Percentiles rank a stretch among this genome's conserved stretches.
Conservation (phyloP, 2,797 vertebrate species). For the Fundulus diaphanus region DNA sequence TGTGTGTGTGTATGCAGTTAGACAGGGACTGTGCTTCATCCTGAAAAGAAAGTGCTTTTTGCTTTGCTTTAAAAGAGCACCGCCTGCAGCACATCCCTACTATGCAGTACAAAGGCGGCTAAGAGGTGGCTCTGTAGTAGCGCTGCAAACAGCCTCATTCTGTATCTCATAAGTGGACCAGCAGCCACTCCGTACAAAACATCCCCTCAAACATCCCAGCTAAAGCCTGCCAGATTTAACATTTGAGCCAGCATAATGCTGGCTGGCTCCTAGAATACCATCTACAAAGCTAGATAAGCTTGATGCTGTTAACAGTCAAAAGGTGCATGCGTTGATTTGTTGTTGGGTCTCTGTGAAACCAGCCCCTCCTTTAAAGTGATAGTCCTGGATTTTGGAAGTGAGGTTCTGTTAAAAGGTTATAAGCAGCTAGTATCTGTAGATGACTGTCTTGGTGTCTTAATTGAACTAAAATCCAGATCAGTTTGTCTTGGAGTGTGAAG, state of each 20-base stretch:
- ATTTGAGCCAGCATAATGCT: slow-evolving; percentile 62
- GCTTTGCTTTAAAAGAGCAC: slow-evolving; percentile 69
- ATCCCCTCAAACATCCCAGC: slow-evolving; percentile 58
- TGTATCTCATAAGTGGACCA: slow-evolving; percentile 60
- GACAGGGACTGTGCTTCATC: slow-evolving; percentile 48
- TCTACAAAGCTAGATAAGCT: slow-evolving; percentile 67
- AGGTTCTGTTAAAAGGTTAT: slow-evolving; percentile 1
- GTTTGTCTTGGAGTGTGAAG: not conserved
- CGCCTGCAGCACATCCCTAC: slow-evolving; percentile 58
- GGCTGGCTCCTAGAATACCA: slow-evolving; percentile 58
- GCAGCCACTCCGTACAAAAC: slow-evolving; percentile 52
- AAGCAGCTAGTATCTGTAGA: not conserved
- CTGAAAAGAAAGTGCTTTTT: slow-evolving; percentile 59
- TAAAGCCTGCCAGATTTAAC: slow-evolving; percentile 54
- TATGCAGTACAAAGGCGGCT: slow-evolving; percentile 56
- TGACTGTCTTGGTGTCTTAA: not conserved
- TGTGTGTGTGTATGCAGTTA: slow-evolving; percentile 24
- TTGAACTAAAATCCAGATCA: not conserved
- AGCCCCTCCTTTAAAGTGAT: slow-evolving; percentile 46
- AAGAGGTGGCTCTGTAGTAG: slow-evolving; percentile 52
- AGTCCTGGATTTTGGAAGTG: slow-evolving; percentile 2
- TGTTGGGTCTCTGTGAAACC: slow-evolving; percentile 40
- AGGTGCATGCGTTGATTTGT: slow-evolving; percentile 22
- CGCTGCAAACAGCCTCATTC: slow-evolving; percentile 37
- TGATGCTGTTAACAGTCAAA: slow-evolving; percentile 30